Conservation (phyloP, 1,140 invertebrate species). For the Tachypleus tridentatus region DNA sequence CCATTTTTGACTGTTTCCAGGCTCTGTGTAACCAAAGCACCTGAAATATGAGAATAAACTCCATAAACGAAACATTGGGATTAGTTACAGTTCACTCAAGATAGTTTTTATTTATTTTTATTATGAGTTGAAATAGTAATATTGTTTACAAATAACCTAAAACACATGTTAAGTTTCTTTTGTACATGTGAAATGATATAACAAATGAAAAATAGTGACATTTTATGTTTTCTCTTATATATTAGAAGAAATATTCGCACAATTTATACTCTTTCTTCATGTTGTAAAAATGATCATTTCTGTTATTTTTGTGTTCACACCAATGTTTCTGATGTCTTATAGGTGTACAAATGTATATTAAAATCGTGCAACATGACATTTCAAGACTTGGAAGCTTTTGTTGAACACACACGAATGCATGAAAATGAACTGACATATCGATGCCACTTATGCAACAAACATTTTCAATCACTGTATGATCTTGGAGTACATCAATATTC, state of each 20-base stretch:
- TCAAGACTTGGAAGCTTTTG: constrained; percentile 47
- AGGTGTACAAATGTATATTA: constrained; percentile 55
- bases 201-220: too few species aligned
- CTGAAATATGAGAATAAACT: too few species aligned
- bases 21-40: too few species aligned
- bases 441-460: constrained; percentile 48
- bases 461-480: constrained; percentile 45
- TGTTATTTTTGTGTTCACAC: constrained; percentile 28
- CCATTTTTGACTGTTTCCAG: too few species aligned
- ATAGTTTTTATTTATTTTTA: too few species aligned
- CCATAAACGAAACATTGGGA: too few species aligned
- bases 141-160: too few species aligned
- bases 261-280: too few species aligned
- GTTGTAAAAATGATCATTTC: constrained; percentile 35
- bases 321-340: constrained; percentile 30
- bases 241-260: too few species aligned
- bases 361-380: constrained; percentile 47
- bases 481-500: constrained; percentile 49
- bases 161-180: background rate
- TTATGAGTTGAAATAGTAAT: too few species aligned
- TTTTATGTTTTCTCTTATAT: too few species aligned
- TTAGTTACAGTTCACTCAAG: too few species aligned
- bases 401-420: constrained; percentile 45
- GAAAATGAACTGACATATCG: constrained; percentile 47
- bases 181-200: background rate